Evolutionary conservation across 2,113 vertebrate genomes (phyloP).

Genomic region (Pipra filicauda): DNA sequence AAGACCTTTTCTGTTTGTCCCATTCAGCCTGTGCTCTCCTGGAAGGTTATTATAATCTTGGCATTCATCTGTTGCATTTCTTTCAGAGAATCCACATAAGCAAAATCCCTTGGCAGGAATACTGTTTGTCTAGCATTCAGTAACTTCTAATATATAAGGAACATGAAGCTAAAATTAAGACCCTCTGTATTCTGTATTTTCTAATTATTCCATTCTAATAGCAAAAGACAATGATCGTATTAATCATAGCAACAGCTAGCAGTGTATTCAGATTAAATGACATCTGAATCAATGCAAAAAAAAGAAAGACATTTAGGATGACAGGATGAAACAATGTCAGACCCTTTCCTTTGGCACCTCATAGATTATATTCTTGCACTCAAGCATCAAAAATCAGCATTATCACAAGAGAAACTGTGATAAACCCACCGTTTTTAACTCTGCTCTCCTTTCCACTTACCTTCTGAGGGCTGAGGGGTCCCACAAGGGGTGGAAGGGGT

Average conservation of each 20-base stretch:
- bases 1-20: constrained; percentile 12
- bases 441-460: constrained; percentile 69
- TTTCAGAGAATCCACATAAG: constrained; percentile 46
- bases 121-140: constrained; percentile 9
- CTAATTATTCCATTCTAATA: constrained; percentile 5
- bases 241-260: not conserved
- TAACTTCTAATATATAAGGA: constrained; percentile 5
- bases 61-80: constrained; percentile 28
- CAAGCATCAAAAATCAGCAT: not conserved
- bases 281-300: not conserved
- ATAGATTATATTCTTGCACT: not conserved
- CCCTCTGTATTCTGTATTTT: not conserved
- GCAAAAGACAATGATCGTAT: not conserved
- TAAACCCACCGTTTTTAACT: not conserved
- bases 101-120: constrained; percentile 48
- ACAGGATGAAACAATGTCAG: not conserved
- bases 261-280: not conserved
- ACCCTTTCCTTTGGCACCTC: not conserved
- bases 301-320: not conserved
- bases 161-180: constrained; percentile 23
- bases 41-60: constrained; percentile 47
- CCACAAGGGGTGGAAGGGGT: constrained; percentile 10
- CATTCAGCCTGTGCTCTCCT: constrained; percentile 14
- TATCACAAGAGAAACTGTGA: not conserved
- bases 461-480: constrained; percentile 62